Evolutionary conservation across 2,888 invertebrate species (phyloP).

Genomic region (Polylopha cassiicola): DNA sequence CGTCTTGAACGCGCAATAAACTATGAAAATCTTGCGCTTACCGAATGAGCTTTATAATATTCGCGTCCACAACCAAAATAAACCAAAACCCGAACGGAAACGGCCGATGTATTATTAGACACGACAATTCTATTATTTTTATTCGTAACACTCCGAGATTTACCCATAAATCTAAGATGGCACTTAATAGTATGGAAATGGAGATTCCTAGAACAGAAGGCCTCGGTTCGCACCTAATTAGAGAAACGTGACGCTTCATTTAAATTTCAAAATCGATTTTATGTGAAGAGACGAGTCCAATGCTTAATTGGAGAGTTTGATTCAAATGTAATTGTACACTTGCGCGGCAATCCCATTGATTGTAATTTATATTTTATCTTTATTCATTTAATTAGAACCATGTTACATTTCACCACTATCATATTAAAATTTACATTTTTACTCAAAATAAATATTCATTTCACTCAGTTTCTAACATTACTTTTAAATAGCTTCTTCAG

Average conservation of each 20-base stretch:
- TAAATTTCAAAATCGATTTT: conserved; percentile 30
- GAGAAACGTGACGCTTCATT: conserved; percentile 45
- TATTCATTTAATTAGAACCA: conserved; percentile 13
- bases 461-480: too few species aligned
- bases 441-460: too few species aligned
- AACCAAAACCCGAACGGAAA: conserved; percentile 73
- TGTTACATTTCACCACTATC: too few species aligned
- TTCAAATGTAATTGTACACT: conserved; percentile 12
- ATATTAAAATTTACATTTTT: too few species aligned
- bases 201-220: conserved; percentile 54
- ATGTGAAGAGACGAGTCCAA: not conserved
- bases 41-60: conserved; percentile 67
- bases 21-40: conserved; percentile 43
- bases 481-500: conserved; percentile 4
- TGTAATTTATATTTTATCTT: conserved; percentile 12
- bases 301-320: conserved; percentile 13
- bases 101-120: conserved; percentile 74
- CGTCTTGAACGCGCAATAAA: conserved; percentile 39
- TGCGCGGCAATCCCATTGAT: conserved; percentile 7
- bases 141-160: conserved; percentile 73
- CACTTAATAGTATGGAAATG: conserved; percentile 50
- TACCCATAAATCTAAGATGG: conserved; percentile 66
- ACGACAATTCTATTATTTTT: conserved; percentile 77
- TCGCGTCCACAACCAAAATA: conserved; percentile 72
- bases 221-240: conserved; percentile 57